These are phyloP conservation scores for Tretioscincus oriximinensis DNA, from an alignment of 2,113 vertebrate genomes.

Conservation along the genomic window DNA sequence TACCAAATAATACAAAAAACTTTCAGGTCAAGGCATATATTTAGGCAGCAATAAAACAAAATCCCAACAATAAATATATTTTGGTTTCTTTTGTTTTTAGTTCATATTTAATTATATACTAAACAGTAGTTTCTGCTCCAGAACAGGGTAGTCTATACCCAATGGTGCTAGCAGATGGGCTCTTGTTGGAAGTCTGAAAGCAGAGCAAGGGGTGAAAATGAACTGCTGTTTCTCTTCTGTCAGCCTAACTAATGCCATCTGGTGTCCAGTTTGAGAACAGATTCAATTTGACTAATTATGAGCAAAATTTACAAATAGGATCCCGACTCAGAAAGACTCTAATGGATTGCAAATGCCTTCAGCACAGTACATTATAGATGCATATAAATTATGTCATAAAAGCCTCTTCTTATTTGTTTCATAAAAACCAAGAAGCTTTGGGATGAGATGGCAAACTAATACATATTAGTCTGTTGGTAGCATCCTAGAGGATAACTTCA, in stretches of 20 bases:
- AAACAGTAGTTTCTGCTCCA: constrained; percentile 1
- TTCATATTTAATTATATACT: not conserved
- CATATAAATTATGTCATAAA: constrained; percentile 54
- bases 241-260: not conserved
- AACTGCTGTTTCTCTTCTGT: not conserved
- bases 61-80: not conserved
- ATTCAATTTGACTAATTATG: rapidly evolving
- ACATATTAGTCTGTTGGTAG: constrained; percentile 46
- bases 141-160: not conserved
- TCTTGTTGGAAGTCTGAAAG: constrained; percentile 1
- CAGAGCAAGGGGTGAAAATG: rapidly evolving
- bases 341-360: constrained; percentile 31
- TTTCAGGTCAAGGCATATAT: constrained; percentile 12
- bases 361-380: constrained; percentile 34
- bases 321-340: not conserved
- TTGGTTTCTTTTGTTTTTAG: not conserved
- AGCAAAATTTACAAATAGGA: not conserved
- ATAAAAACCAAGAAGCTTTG: constrained; percentile 57
- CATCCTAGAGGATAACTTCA: constrained; percentile 45
- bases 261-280: rapidly evolving
- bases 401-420: constrained; percentile 49
- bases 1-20: not conserved
- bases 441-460: constrained; percentile 51
- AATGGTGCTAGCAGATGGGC: not conserved
- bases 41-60: constrained; percentile 20